Conservation (phyloP, 1,140 invertebrate species). For the Platorchestia sp. region DNA sequence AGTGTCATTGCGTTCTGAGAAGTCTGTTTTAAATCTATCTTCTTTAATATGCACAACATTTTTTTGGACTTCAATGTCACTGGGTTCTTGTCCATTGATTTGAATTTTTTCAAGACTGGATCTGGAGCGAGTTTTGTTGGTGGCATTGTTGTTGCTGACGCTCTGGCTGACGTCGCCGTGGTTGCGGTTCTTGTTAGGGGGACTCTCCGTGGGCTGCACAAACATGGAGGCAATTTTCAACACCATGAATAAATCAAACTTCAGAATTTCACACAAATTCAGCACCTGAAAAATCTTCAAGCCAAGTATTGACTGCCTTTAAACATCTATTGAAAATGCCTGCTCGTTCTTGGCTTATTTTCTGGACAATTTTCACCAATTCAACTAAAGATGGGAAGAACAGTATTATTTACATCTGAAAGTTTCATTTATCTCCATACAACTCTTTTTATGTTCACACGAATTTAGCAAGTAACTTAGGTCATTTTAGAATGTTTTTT, state of each 20-base stretch:
- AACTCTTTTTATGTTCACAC: too few species aligned
- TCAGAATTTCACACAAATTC: neutral
- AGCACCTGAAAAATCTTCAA: neutral
- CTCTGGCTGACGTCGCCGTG: neutral
- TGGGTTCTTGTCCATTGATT: neutral
- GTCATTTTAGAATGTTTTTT: too few species aligned
- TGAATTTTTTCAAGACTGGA: neutral
- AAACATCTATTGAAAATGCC: too few species aligned
- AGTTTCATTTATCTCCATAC: too few species aligned
- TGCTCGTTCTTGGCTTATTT: too few species aligned
- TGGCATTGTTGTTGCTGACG: conserved; percentile 41
- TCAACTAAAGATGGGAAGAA: too few species aligned
- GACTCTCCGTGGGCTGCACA: neutral
- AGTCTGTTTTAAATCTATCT: conserved; percentile 61
- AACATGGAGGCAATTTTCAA: neutral
- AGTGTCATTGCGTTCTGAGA: conserved; percentile 59
- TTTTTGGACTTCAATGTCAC: neutral
- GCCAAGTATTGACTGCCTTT: too few species aligned
- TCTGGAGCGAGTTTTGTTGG: conserved; percentile 35
- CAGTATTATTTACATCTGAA: too few species aligned
- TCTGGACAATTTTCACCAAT: too few species aligned
- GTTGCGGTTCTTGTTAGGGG: conserved; percentile 8
- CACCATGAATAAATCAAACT: neutral
- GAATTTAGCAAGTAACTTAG: too few species aligned
- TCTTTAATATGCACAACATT: conserved; percentile 57